Conservation (phyloP, 2,797 vertebrate genomes). For the Sternotherus odoratus region DNA sequence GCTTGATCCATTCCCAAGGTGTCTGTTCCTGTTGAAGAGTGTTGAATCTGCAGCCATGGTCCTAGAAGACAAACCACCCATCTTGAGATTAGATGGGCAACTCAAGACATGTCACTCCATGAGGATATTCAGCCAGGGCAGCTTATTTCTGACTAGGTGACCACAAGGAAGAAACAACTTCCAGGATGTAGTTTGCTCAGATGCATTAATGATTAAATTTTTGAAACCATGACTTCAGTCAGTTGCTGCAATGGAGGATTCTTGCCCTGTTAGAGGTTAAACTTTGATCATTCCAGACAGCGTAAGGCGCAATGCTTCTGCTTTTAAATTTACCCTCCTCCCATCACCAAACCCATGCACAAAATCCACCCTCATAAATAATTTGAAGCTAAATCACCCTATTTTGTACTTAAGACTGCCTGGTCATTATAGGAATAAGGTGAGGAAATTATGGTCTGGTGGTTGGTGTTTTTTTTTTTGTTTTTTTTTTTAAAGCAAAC, state of each 20-base stretch:
- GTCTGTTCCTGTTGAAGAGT: not conserved
- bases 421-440: conserved; percentile 13
- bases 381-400: conserved; percentile 31
- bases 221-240: not conserved
- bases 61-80: not conserved
- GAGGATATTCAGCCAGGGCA: not conserved
- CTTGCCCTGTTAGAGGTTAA: not conserved
- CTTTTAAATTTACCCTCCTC: not conserved
- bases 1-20: not conserved
- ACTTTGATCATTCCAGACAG: not conserved
- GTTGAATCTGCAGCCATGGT: not conserved
- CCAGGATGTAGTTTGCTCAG: not conserved
- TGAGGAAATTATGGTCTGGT: conserved; percentile 5
- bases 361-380: not conserved
- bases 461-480: not conserved
- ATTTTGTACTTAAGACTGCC: conserved; percentile 47
- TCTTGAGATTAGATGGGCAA: not conserved
- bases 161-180: not conserved
- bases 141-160: not conserved
- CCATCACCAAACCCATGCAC: not conserved
- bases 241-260: not conserved
- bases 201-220: not conserved
- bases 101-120: not conserved
- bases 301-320: not conserved
- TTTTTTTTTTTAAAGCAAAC: not conserved